phyloP scores from a whole-genome alignment of 2,797 vertebrate genomes.

The Alcedo quadribrachys region DNA sequence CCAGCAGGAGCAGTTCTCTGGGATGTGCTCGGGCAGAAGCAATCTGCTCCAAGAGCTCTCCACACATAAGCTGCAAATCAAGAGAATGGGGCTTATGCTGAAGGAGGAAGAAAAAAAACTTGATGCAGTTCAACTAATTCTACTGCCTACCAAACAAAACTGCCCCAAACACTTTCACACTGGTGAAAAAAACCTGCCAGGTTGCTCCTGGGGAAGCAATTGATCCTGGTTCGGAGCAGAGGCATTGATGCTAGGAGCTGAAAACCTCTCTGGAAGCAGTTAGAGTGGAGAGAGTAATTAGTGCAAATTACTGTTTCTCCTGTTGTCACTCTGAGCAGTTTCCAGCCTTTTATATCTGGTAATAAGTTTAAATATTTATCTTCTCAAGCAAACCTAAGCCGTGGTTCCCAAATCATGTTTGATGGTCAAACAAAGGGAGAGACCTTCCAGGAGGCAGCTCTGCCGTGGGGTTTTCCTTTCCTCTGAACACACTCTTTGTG shows the following conservation, averaged over 20 bases:
- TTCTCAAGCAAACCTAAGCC: neutral
- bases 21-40: neutral
- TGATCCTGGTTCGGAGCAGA: neutral
- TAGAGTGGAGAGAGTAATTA: neutral
- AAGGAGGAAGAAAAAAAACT: neutral
- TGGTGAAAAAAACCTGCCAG: no score
- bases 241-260: neutral
- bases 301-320: neutral
- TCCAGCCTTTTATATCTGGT: neutral
- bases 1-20: constrained; percentile 28
- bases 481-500: neutral
- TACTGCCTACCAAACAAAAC: fast-evolving
- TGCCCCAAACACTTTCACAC: neutral
- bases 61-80: neutral
- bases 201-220: neutral
- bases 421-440: neutral
- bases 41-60: neutral
- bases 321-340: neutral
- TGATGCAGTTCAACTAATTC: neutral
- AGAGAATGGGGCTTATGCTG: neutral
- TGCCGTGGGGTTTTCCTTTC: neutral
- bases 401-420: neutral
- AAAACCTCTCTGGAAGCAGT: neutral
- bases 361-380: neutral
- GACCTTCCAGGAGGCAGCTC: neutral